These are phyloP conservation scores for Ditylenchus weischeri DNA, from an alignment of 2,888 invertebrate genomes.

Conservation along the genomic window DNA sequence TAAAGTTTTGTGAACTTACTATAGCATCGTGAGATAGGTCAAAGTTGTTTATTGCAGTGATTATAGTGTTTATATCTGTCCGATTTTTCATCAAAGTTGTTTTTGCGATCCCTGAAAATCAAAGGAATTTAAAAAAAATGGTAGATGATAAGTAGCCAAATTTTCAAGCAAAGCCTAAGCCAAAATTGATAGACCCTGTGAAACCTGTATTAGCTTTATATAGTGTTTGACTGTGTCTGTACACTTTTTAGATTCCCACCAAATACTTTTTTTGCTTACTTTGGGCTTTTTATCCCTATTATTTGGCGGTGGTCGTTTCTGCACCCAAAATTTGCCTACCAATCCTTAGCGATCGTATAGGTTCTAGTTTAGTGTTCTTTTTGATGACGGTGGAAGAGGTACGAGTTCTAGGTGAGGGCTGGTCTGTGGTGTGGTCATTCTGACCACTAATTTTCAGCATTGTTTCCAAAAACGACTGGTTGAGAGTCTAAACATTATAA, in stretches of 20 bases:
- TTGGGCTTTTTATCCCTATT: slow-evolving; percentile 2
- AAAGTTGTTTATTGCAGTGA: slow-evolving; percentile 66
- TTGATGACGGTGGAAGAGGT: slow-evolving; percentile 1
- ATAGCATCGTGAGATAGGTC: slow-evolving; percentile 75
- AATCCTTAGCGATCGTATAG: slow-evolving; percentile 89
- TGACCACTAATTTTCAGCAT: slow-evolving; percentile 76
- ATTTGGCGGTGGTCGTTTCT: not conserved
- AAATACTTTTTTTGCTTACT: too few relatives aligned
- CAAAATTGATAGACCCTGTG: too few relatives aligned
- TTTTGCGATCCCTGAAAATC: slow-evolving; percentile 77
- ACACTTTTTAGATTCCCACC: too few relatives aligned
- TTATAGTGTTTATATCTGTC: slow-evolving; percentile 65
- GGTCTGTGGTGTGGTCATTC: slow-evolving; percentile 19
- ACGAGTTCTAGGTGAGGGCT: not conserved
- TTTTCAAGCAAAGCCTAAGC: too few relatives aligned
- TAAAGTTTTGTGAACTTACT: too few relatives aligned
- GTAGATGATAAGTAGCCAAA: too few relatives aligned
- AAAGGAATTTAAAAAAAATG: slow-evolving; percentile 11
- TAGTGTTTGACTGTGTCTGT: too few relatives aligned
- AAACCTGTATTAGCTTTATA: too few relatives aligned
- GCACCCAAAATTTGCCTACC: slow-evolving; percentile 65
- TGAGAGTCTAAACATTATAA: slow-evolving; percentile 68
- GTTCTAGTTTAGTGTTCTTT: slow-evolving; percentile 71
- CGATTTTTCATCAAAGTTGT: slow-evolving; percentile 88
- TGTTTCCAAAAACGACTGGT: slow-evolving; percentile 93